phyloP scores from a whole-genome alignment of 2,113 vertebrate genomes.

The Perca fluviatilis region DNA sequence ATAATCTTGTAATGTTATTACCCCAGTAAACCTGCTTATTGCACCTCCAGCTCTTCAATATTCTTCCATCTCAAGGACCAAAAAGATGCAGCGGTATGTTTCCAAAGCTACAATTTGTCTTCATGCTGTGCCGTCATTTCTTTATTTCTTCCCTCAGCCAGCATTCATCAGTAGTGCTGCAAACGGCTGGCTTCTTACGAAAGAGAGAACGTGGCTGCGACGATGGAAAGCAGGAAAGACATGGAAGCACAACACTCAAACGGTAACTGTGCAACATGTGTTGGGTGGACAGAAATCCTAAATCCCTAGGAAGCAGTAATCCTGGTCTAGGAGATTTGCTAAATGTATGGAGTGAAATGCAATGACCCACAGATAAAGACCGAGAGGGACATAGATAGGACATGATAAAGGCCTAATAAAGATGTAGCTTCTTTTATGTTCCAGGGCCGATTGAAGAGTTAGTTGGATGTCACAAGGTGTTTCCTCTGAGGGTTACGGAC shows the following conservation, averaged over 20 bases:
- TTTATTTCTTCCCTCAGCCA: slow-evolving; percentile 19
- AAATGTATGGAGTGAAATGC: slow-evolving; percentile 49
- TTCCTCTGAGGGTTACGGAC: not conserved
- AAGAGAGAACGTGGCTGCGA: not conserved
- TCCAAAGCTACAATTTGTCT: slow-evolving; percentile 36
- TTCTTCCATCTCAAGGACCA: slow-evolving; percentile 36
- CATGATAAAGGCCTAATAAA: not conserved
- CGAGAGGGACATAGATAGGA: not conserved
- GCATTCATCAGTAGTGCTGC: slow-evolving; percentile 8
- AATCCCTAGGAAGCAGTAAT: slow-evolving; percentile 89
- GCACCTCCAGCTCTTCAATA: slow-evolving; percentile 41
- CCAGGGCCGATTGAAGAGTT: slow-evolving; percentile 26
- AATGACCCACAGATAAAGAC: slow-evolving; percentile 39
- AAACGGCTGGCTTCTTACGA: slow-evolving; percentile 23
- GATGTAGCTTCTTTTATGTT: slow-evolving; percentile 9
- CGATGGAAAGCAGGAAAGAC: slow-evolving; percentile 24
- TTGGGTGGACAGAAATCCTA: slow-evolving; percentile 84
- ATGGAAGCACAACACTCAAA: slow-evolving; percentile 33
- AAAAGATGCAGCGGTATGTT: slow-evolving; percentile 20
- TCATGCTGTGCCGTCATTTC: slow-evolving; percentile 27
- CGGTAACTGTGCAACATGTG: slow-evolving; percentile 77
- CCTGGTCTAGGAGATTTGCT: slow-evolving; percentile 88
- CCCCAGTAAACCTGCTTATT: slow-evolving; percentile 43
- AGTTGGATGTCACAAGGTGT: slow-evolving; percentile 21
- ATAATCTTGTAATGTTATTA: slow-evolving; percentile 45